Evolutionary conservation across 2,113 vertebrate species (phyloP).

Genomic region (Phaethon lepturus): DNA sequence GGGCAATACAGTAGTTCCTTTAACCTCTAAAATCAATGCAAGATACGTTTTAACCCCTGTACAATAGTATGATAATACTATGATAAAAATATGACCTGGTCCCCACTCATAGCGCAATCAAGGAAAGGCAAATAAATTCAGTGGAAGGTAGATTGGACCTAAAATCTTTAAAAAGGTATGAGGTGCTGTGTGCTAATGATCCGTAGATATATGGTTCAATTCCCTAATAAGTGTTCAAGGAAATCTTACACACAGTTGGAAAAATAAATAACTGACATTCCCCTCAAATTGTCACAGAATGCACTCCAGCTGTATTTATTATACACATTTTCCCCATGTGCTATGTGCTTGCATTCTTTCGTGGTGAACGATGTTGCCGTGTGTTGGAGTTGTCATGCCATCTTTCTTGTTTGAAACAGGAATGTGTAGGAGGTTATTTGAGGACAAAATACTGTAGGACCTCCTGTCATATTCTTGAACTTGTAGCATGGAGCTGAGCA

Average conservation of each 20-base stretch:
- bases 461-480: not conserved
- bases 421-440: conserved; percentile 11
- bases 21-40: not conserved
- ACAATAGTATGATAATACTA: too few species aligned
- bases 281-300: not conserved
- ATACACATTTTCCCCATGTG: conserved; percentile 7
- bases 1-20: not conserved
- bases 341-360: conserved; percentile 39
- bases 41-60: not conserved
- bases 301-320: conserved; percentile 36
- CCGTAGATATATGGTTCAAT: not conserved
- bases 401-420: conserved; percentile 19
- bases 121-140: not conserved
- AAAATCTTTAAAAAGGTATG: not conserved
- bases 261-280: conserved; percentile 52
- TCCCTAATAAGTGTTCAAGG: not conserved
- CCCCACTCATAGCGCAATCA: not conserved
- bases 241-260: conserved; percentile 17
- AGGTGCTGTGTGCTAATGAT: not conserved
- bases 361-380: not conserved
- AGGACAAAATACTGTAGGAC: conserved; percentile 19
- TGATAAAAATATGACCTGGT: not conserved
- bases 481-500: not conserved
- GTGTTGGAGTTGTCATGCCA: not conserved
- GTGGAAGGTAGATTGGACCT: not conserved